Percentiles rank a stretch among this genome's conserved stretches.
Conservation (phyloP, 2,888 invertebrate species). For the Theretra japonica region DNA sequence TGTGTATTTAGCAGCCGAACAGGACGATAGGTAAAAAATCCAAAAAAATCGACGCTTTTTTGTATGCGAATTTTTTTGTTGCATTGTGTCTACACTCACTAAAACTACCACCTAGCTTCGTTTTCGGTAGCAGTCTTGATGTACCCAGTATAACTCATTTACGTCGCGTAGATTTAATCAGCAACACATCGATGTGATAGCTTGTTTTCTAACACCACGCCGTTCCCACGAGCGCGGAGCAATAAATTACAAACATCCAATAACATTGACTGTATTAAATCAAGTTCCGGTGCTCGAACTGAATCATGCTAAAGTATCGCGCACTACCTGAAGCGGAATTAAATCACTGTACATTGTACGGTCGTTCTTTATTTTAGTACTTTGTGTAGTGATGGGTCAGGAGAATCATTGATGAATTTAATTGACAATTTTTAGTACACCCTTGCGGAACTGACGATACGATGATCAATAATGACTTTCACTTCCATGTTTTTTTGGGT, state of each 20-base stretch:
- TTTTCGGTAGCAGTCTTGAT: too few species aligned
- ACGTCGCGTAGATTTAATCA: not conserved
- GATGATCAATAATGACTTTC: too few species aligned
- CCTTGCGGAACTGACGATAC: too few species aligned
- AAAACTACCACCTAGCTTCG: too few species aligned
- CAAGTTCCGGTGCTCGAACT: conserved; percentile 65
- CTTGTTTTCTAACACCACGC: conserved; percentile 30
- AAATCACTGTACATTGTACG: conserved; percentile 16
- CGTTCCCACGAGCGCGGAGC: conserved; percentile 72
- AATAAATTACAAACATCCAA: conserved; percentile 79
- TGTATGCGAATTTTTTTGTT: too few species aligned
- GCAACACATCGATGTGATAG: conserved; percentile 42
- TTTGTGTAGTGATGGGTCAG: not conserved
- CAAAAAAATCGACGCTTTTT: too few species aligned
- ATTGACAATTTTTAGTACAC: too few species aligned
- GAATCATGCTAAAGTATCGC: conserved; percentile 61
- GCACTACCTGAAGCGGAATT: conserved; percentile 30
- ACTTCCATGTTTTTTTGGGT: too few species aligned
- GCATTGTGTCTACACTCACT: too few species aligned
- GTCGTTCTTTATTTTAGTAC: not conserved
- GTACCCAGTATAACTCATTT: not conserved
- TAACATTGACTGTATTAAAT: conserved; percentile 77
- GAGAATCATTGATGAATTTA: too few species aligned
- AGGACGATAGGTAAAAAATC: too few species aligned
- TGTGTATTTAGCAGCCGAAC: too few species aligned